Evolutionary conservation across 1,140 invertebrate species (phyloP), one percentile per base, ranked within the genome.

Genomic region (Drosophila setifemur): DNA sequence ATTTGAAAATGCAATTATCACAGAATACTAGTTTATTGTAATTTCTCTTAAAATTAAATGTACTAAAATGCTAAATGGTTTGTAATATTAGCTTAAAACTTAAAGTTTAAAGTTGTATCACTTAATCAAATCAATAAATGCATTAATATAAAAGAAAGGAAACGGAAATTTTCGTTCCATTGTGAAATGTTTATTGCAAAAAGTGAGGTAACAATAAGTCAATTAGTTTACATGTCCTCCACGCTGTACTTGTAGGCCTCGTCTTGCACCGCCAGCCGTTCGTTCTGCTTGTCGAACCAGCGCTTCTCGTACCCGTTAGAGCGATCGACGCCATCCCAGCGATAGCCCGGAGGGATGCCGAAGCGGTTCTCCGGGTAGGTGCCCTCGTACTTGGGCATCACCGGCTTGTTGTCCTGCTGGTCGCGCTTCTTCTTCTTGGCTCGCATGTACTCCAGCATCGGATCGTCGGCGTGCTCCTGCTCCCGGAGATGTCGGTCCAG

Each of bases 321-420:
- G 16, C 98, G 91, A 88, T 99, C 97, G 0, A 99, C 98, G 1
- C 98, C 98, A 91, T 99, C 98, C 98, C 98, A 99, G 28, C 97
- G 92, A 91, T 98, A 95, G 0, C 98, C 98, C 0, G 98, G 98
- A 42, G 92, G 91, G 57, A 99, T 98, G 29, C 94, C 93, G 91
- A 95, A 99, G 6, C 98, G 93, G 92, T 99, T 99, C 31, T 97
- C 96, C 29, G 95, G 95, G 73, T 92, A 96, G 19, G 94, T 93
- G 2, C 97, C 97, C 83, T 94, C 93, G 86, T 98, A 98, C 11
- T 91, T 91, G 11, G 95, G 96, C 90, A 91, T 92, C 16, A 60
- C 64, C 21, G 74, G 72, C 14, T 72, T 82, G 16, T 78, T 57
- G 4, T 47, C 67, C 3, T 39, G 19, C 63, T 91, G 92, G 44